Evolutionary conservation across 2,797 vertebrate genomes (phyloP), one percentile per base, ranked within the genome.

Genomic region (Enteromius thamalakanensis): DNA sequence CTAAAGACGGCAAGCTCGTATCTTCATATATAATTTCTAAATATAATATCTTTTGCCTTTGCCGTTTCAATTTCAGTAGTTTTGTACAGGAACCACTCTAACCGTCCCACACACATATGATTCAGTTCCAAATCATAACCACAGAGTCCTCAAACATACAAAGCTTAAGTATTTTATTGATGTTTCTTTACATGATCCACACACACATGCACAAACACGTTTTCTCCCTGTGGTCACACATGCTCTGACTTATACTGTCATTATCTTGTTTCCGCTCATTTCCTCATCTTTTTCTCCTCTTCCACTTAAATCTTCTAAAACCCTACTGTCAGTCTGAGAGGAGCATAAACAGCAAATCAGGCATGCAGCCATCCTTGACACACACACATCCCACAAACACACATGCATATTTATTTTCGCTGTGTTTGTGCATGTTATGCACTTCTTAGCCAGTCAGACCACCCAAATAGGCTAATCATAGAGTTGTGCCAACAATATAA

Each of bases 181-280:
- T 82, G 81, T 75, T 82, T 76, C 34, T 34, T 76, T 67, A n/a
- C 64, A 42, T 76, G 72, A 89, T 53, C 58, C 92, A 92, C 90
- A 94, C 91, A 89, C 86, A 78, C 85, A 89, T 90, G 90, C 74
- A 62, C 45, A 79, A 69, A 68, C 62, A 65, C 51, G 67, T 88
- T 77, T 87, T 78, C 86, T 62, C 77, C 49, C 62, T 87, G 91
- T 70, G 91, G 90, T 87, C 77, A 32, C 80, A 68, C 40, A 86
- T 79, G 75, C 87, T 91, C 88, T 84, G 89, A 90, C 80, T 88
- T 86, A 76, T 84, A 65, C 88, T 88, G 87, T 85, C 87, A 90
- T 91, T 90, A 89, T 91, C 84, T 79, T 84, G 86, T 87, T 90
- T 89, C 82, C 86, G 86, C 88, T 92, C 91, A 90, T 93, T 92